Evolutionary conservation across 2,113 vertebrate genomes (phyloP), one percentile per base, ranked within the genome.

Genomic region (Montifringilla adamsi): DNA sequence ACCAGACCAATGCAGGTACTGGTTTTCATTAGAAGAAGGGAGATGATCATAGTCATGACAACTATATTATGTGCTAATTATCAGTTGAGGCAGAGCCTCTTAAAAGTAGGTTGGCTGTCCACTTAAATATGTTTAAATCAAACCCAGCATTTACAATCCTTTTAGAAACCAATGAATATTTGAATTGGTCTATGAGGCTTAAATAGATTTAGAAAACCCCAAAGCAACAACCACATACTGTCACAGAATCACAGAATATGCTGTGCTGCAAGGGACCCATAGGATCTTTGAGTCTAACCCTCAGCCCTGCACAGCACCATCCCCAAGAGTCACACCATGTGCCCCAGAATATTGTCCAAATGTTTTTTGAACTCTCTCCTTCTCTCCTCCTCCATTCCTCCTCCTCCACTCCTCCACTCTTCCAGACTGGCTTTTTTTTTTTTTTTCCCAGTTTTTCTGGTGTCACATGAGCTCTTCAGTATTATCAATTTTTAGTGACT

Each of bases 1-100:
- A 18, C 0, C 33, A 56, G 37, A 33, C 2, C 28, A n/a, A 37
- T 0, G 0, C 8, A 68, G 21, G 24, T 79, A 39, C 3, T 89
- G 16, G 8, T 56, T 90, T 73, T 80, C 79, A n/a, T 46, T 53
- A 37, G 37, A 68, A 70, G 31, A 49, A 53, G 9, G 31, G 31
- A 26, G 13, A 35, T 52, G 30, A 52, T 41, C 9, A 6, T 49
- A 56, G 7, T 72, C 44, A 56, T 72, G 43, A n/a, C 46, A 63
- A 35, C 53, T 79, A 2, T 14, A 24, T 46, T 63, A 41, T 16
- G 35, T 44, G 6, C 49, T 67, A 35, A 33, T n/a, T 85, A 69
- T 43, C n/a, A 74, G 6, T 2, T 44, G 72, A 86, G 27, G 50
- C 49, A 58, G 24, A 85, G 6, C 7, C 7, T 67, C 37, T 81